Conservation (phyloP, 2,113 vertebrate genomes). For the Antechinus stuartii region DNA sequence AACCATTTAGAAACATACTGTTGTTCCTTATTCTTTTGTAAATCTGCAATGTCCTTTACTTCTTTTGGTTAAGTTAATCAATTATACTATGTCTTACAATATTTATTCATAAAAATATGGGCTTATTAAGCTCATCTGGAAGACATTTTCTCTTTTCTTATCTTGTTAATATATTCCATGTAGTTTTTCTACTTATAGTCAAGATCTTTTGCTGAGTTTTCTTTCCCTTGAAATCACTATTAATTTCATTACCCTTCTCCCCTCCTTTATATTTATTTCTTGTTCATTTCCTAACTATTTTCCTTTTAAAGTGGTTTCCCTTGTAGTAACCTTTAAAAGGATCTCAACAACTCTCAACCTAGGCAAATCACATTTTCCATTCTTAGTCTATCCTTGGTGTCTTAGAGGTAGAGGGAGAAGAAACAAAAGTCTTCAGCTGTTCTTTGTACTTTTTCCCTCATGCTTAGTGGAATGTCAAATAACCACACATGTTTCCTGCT, state of each 20-base stretch:
- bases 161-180: too few species aligned
- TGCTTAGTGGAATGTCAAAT: background rate
- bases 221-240: background rate
- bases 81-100: background rate
- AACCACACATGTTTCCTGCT: background rate
- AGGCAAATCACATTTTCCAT: background rate
- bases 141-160: background rate
- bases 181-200: background rate
- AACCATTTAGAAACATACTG: background rate
- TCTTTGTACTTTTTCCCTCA: background rate
- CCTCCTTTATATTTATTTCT: background rate
- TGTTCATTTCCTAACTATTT: too few species aligned
- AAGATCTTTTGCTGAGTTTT: background rate
- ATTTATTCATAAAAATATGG: background rate
- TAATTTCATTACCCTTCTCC: background rate
- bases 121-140: too few species aligned
- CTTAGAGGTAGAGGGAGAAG: background rate
- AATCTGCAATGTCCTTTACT: background rate
- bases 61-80: background rate
- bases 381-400: background rate
- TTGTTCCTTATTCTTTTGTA: background rate
- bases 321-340: background rate
- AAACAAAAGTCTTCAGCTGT: background rate
- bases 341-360: background rate
- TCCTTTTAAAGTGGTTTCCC: background rate